phyloP scores from a whole-genome alignment of 2,113 vertebrate genomes.

The Anarhynchus alexandrinus region DNA sequence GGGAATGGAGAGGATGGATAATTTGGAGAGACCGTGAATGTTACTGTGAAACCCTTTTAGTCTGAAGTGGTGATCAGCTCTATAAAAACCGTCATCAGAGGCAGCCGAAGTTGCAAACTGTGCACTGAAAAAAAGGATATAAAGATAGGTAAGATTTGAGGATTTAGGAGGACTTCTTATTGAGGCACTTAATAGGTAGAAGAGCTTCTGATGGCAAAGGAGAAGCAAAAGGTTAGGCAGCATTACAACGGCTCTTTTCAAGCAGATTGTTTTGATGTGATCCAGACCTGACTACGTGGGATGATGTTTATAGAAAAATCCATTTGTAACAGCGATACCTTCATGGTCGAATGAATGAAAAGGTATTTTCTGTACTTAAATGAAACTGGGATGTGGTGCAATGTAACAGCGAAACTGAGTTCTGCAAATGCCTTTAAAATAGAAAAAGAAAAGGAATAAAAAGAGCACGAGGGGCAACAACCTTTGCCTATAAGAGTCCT shows the following conservation, averaged over 20 bases:
- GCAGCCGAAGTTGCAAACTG: not conserved
- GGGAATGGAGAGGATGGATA: not conserved
- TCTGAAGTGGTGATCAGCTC: not conserved
- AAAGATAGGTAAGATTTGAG: not conserved
- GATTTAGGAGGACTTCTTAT: not conserved
- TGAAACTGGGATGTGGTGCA: not conserved
- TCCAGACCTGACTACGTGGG: not conserved
- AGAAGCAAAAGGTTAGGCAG: not conserved
- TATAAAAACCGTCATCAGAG: not conserved
- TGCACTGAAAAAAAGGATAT: not conserved
- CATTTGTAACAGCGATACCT: not conserved
- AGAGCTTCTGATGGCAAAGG: not conserved
- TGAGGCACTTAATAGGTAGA: not conserved
- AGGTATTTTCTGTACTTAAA: slow-evolving; percentile 1
- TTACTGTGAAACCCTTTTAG: not conserved
- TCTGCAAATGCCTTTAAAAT: not conserved
- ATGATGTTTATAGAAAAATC: not conserved
- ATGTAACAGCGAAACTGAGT: not conserved
- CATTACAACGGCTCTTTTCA: not conserved
- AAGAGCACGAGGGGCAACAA: not conserved
- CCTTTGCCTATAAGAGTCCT: not conserved
- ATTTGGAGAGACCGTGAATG: accelerated
- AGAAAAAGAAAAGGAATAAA: not conserved
- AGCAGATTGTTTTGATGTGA: not conserved
- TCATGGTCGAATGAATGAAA: not conserved